Conservation (phyloP, 2,113 vertebrate species). For the Pangasianodon hypophthalmus region DNA sequence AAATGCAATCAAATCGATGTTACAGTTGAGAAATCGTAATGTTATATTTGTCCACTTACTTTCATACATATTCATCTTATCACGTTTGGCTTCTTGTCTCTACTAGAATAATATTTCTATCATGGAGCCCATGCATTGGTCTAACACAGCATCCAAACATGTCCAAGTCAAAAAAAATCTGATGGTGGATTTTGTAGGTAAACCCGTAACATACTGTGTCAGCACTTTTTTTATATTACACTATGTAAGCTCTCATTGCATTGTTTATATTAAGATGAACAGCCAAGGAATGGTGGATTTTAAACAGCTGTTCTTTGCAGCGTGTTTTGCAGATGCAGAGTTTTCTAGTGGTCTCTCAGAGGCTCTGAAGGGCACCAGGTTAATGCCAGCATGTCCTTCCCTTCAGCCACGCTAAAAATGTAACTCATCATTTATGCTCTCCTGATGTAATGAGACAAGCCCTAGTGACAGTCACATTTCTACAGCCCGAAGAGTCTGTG, state of each 20-base stretch:
- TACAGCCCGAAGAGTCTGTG: conserved; percentile 39
- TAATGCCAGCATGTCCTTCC: conserved; percentile 46
- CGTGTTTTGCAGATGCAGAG: conserved; percentile 16
- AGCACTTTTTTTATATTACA: conserved; percentile 8
- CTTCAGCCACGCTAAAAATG: conserved; percentile 45
- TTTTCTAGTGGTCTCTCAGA: background rate
- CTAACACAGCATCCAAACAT: background rate
- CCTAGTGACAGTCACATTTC: conserved; percentile 37
- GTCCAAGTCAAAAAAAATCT: background rate
- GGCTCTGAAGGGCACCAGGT: conserved; percentile 29
- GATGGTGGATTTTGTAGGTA: background rate
- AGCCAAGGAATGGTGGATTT: background rate
- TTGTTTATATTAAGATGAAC: conserved; percentile 31
- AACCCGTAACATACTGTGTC: background rate
- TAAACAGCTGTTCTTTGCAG: conserved; percentile 16
- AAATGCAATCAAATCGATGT: background rate
- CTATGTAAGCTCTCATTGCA: background rate
- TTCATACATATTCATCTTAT: conserved; percentile 4
- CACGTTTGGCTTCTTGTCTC: background rate
- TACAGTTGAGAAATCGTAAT: background rate
- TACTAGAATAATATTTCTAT: background rate
- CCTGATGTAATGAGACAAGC: conserved; percentile 49
- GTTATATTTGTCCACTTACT: background rate
- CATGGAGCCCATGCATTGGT: background rate
- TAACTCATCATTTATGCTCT: conserved; percentile 37